phyloP scores from a whole-genome alignment of 1,140 invertebrate genomes.

The Glossosoma conforme region DNA sequence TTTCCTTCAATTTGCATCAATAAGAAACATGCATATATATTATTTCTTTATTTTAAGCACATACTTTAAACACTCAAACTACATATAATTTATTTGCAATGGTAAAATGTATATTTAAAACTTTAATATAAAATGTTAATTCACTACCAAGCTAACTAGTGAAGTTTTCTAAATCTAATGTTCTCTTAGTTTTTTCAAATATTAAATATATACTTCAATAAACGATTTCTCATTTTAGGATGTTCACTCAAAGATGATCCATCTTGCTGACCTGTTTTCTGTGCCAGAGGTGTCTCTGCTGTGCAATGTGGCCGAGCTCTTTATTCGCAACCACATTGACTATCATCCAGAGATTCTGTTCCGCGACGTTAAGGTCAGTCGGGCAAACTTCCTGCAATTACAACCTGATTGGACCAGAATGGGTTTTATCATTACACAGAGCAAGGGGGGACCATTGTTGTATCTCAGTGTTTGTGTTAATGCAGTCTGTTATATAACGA shows the following conservation, averaged over 20 bases:
- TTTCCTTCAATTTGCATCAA: too few species aligned
- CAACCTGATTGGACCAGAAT: neutral
- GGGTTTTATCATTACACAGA: neutral
- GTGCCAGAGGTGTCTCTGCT: slow-evolving; percentile 93
- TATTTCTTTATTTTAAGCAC: too few species aligned
- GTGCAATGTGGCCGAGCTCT: slow-evolving; percentile 91
- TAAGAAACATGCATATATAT: too few species aligned
- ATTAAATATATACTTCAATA: too few species aligned
- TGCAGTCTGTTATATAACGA: too few species aligned
- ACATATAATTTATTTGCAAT: too few species aligned
- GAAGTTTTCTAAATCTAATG: neutral
- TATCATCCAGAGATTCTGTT: slow-evolving; percentile 96
- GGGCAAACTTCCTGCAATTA: neutral
- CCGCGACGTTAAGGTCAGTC: slow-evolving; percentile 83
- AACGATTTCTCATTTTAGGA: slow-evolving; percentile 51
- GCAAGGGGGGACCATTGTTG: neutral
- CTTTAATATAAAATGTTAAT: too few species aligned
- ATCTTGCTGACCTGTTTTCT: slow-evolving; percentile 94
- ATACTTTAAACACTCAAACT: too few species aligned
- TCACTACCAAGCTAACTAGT: slow-evolving; percentile 27
- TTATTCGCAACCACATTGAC: slow-evolving; percentile 81
- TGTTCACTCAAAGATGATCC: slow-evolving; percentile 79
- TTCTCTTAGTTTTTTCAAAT: slow-evolving; percentile 10
- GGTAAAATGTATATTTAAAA: too few species aligned
- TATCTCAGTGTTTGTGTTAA: too few species aligned